Evolutionary conservation across 2,888 invertebrate species (phyloP).

Genomic region (Camptogramma bilineatum): DNA sequence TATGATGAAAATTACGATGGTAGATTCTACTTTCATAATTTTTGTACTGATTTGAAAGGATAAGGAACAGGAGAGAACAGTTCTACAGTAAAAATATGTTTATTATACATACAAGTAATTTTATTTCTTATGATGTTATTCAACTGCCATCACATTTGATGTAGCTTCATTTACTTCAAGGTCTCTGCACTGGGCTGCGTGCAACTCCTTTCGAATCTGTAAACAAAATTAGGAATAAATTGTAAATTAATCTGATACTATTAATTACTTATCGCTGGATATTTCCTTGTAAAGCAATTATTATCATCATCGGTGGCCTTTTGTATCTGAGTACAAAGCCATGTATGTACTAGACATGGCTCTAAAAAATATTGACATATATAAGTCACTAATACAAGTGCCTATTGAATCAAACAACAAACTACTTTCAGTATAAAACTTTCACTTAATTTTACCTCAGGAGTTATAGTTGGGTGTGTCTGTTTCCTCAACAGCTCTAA

Average conservation of each 20-base stretch:
- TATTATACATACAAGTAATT: constrained; percentile 32
- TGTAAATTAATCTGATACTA: background rate
- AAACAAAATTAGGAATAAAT: constrained; percentile 36
- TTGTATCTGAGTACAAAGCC: too few relatives aligned
- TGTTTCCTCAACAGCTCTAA: constrained; percentile 91
- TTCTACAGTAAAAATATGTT: constrained; percentile 14
- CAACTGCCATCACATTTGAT: constrained; percentile 66
- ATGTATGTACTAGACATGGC: too few relatives aligned
- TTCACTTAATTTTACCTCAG: constrained; percentile 73
- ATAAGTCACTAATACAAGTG: too few relatives aligned
- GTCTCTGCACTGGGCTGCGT: constrained; percentile 93
- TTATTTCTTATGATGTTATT: constrained; percentile 52
- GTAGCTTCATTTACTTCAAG: constrained; percentile 81
- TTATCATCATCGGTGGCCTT: too few relatives aligned
- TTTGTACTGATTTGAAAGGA: background rate
- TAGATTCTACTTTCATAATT: too few relatives aligned
- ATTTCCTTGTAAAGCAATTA: too few relatives aligned
- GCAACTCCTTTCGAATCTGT: constrained; percentile 94
- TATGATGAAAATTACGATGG: too few relatives aligned
- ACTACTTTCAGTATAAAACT: background rate
- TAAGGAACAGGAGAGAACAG: background rate
- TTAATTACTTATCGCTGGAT: too few relatives aligned
- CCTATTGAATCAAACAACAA: too few relatives aligned
- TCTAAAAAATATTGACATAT: too few relatives aligned
- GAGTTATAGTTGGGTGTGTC: constrained; percentile 89